phyloP scores from a whole-genome alignment of 30 jellyfish, hydroid and myxozoan genomes.

The Hydractinia symbiolongicarpus region DNA sequence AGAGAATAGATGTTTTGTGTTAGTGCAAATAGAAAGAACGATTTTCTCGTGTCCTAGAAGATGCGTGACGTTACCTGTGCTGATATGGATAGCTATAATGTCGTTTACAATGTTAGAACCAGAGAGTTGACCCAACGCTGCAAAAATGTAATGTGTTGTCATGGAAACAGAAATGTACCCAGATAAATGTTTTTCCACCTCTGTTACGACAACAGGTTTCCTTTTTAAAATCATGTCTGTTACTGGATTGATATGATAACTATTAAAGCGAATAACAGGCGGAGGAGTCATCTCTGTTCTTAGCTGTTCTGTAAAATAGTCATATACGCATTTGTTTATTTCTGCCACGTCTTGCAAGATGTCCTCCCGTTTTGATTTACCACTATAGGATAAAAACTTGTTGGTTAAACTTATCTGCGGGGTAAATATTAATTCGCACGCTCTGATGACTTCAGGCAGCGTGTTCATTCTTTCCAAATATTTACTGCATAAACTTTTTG shows the following conservation, averaged over 20 bases:
- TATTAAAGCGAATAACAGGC: constrained; percentile 58
- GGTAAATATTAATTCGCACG: constrained; percentile 51
- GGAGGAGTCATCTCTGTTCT: constrained; percentile 17
- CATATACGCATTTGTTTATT: constrained; percentile 53
- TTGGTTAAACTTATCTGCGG: constrained; percentile 30
- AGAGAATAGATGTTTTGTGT: constrained; percentile 41
- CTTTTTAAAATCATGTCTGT: constrained; percentile 60
- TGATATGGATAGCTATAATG: constrained; percentile 32
- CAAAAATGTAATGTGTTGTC: constrained; percentile 19
- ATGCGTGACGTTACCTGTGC: constrained; percentile 42
- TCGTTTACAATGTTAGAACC: constrained; percentile 27
- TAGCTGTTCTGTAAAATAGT: constrained; percentile 26
- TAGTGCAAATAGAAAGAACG: constrained; percentile 52
- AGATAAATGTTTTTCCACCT: constrained; percentile 30
- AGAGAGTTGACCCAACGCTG: constrained; percentile 36
- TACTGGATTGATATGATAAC: constrained; percentile 56
- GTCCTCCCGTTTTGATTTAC: constrained; percentile 58
- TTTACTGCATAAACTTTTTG: constrained; percentile 54
- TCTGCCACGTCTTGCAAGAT: constrained; percentile 51
- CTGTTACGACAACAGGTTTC: constrained; percentile 26
- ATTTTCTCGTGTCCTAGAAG: constrained; percentile 68
- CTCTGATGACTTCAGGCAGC: constrained; percentile 81
- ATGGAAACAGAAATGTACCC: constrained; percentile 42
- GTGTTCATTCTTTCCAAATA: constrained; percentile 65
- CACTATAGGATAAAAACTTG: constrained; percentile 43